Evolutionary conservation across 2,797 vertebrate species (phyloP), one percentile per base, ranked within the genome.

Genomic region (Simalia tracyae): DNA sequence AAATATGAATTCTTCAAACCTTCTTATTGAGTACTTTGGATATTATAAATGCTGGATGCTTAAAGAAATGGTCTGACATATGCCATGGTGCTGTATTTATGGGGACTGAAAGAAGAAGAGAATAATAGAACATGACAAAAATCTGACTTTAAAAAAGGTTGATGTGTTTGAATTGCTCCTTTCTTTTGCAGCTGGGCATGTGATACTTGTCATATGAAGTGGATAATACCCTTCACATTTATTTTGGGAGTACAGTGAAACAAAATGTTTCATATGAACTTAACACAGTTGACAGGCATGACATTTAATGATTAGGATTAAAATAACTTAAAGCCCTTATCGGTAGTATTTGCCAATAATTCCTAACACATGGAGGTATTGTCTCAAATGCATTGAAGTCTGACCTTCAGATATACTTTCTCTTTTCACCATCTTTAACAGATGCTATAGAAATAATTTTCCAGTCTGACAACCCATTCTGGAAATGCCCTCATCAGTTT

Each of bases 371-470:
- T 26, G 57, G 57, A 61, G 2, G 57, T 26, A 90, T 15, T 26
- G 31, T 56, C 72, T 84, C 36, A 42, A 24, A 84, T 90, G 11
- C 54, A 89, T 22, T 90, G 68, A 90, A 46, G 57, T 61, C 46
- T 90, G 72, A 90, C 72, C 89, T 90, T 90, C 89, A 84, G 72
- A 46, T 84, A 90, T 46, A 26, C 57, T n/a, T 90, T 90, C 24
- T 84, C 17, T 84, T 90, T 84, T 84, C 72, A 84, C 57, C 57
- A 8, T 84, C 31, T 84, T 26, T 15, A 88, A 61, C 56, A 42
- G 26, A 60, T 90, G 54, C 12, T 84, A 14, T 28, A 61, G 10
- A 36, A 60, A 31, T 46, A 90, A 90, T 60, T 81, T 90, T 81
- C 56, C 31, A 81, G 17, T 24, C 66, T 89, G 72, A 46, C 89